Evolutionary conservation across 35 echinoderm and acorn worm genomes (phyloP).

Genomic region (Heliocidaris erythrogramma): DNA sequence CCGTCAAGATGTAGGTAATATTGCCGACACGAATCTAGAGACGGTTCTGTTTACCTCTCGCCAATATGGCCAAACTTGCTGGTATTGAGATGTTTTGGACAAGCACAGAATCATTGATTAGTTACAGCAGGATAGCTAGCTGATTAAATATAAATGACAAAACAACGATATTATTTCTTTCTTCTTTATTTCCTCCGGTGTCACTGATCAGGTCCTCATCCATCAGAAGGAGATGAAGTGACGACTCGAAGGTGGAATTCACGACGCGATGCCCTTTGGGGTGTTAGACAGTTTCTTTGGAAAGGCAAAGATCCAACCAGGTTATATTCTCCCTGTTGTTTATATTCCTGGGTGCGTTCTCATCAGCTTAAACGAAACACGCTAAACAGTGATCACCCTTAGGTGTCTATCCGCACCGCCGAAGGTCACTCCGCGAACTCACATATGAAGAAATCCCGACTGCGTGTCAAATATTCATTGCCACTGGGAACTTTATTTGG

Average conservation of each 20-base stretch:
- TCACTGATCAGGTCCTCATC: not conserved
- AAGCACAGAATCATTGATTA: too few species aligned
- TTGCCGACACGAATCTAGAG: too few species aligned
- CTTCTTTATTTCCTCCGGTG: not conserved
- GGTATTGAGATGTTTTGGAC: too few species aligned
- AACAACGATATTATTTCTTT: not conserved
- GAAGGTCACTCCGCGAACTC: too few species aligned
- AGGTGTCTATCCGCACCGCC: too few species aligned
- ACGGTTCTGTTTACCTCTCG: too few species aligned
- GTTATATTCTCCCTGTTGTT: not conserved
- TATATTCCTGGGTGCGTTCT: not conserved
- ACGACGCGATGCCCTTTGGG: not conserved
- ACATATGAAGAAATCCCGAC: too few species aligned
- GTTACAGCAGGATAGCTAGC: not conserved
- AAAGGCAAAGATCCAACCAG: not conserved
- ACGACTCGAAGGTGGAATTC: not conserved
- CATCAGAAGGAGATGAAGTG: not conserved
- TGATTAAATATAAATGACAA: not conserved
- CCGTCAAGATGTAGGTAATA: too few species aligned
- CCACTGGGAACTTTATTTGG: too few species aligned
- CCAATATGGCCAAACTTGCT: too few species aligned
- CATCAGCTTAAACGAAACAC: not conserved
- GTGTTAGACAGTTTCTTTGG: not conserved
- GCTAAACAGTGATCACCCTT: too few species aligned
- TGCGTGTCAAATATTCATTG: too few species aligned